Percentiles rank a stretch among this genome's conserved stretches.
Conservation (phyloP, 2,113 vertebrate species). For the Cygnus atratus region DNA sequence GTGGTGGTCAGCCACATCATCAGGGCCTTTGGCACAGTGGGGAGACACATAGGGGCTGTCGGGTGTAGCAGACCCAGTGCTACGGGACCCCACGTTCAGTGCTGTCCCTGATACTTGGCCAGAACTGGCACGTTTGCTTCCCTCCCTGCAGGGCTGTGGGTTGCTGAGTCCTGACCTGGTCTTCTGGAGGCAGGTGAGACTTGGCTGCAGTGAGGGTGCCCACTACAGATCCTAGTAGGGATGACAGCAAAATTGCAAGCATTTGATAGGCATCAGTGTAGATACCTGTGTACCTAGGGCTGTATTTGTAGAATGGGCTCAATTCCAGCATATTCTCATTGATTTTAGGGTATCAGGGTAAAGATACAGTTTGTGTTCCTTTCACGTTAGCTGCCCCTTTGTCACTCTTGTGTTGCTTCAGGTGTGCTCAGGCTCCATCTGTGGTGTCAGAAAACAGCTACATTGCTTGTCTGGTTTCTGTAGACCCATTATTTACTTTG, state of each 20-base stretch:
- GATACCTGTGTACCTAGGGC: too few relatives aligned
- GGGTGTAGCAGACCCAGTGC: background rate
- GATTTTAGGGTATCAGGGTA: background rate
- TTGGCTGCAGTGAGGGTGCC: background rate
- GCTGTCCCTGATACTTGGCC: background rate
- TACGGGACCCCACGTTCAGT: accelerated
- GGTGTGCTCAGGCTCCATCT: background rate
- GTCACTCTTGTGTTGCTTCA: background rate
- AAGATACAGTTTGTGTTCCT: background rate
- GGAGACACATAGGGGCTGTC: background rate
- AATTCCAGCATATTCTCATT: background rate
- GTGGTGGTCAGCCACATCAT: background rate
- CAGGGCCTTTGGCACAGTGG: accelerated
- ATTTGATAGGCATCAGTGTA: background rate
- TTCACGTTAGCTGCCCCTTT: background rate
- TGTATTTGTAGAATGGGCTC: background rate
- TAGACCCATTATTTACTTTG: background rate
- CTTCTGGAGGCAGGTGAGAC: background rate
- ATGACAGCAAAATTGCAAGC: background rate
- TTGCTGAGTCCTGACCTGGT: background rate
- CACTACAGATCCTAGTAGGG: background rate
- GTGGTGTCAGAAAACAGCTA: background rate
- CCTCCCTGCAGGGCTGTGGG: background rate
- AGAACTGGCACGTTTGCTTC: background rate
- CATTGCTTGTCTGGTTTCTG: background rate